A percentile compares a stretch with the other conserved stretches of the same genome.
Evolutionary conservation across 23 tunicate genomes (phyloP).

Genomic region (Ciona savignyi): DNA sequence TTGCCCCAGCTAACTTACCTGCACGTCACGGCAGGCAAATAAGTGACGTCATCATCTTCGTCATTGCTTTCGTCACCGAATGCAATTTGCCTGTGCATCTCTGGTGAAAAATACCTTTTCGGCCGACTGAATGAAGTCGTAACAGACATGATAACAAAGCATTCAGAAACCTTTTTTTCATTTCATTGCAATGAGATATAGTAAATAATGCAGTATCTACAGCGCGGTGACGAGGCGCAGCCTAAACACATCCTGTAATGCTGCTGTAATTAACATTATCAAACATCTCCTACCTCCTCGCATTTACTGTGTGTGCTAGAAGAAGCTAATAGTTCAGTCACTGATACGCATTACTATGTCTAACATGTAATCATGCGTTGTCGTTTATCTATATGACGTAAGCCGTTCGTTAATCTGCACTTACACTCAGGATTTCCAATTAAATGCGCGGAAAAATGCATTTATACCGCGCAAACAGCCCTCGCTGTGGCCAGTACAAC

Average conservation of each 20-base stretch:
- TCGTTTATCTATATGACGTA: not conserved
- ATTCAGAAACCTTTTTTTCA: too few relatives aligned
- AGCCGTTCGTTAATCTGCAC: not conserved
- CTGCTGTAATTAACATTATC: not conserved
- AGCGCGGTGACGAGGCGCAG: not conserved
- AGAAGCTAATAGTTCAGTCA: not conserved
- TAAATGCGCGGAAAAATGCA: not conserved
- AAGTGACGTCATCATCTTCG: conserved; percentile 78
- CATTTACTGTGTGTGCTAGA: not conserved
- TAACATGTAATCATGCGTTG: not conserved
- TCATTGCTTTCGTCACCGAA: conserved; percentile 10
- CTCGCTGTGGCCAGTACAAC: too few relatives aligned
- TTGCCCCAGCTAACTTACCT: conserved; percentile 23
- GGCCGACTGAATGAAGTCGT: not conserved
- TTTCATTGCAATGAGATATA: too few relatives aligned
- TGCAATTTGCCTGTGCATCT: not conserved
- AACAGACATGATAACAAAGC: too few relatives aligned
- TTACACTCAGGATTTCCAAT: not conserved
- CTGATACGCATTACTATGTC: not conserved
- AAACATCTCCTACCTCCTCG: not conserved
- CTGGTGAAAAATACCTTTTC: not conserved
- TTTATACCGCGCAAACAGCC: too few relatives aligned
- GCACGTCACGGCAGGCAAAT: conserved; percentile 67
- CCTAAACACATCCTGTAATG: not conserved
- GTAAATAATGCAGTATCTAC: not conserved